Base-by-base conservation (phyloP, 2,888 invertebrate genomes). In the Serrognathus titanus region DNA sequence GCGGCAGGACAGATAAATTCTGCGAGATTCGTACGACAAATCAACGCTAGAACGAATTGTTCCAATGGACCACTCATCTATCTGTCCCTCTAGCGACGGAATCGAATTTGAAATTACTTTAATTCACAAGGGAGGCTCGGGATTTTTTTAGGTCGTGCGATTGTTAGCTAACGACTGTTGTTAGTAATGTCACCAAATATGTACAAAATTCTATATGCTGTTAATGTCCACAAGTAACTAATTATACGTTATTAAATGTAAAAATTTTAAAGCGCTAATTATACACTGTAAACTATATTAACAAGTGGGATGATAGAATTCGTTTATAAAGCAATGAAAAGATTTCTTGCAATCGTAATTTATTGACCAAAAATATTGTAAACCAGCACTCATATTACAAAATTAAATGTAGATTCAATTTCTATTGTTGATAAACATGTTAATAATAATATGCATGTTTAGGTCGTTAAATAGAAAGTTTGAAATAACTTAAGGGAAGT, bases 91-190 rank as follows among this genome's bases (percentile, higher is more conserved):
- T 72, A 72, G 75, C 74, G 75, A 73, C 74, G 75, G 76, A 77
- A 77, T 78, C 78, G 78, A 78, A 78, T 78, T 77, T 77, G 77
- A 77, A 78, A 78, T 78, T 77, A 77, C 76, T 78, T 78, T 78
- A 78, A 78, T 78, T 78, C 78, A 73, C 77, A 72, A 73, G 78
- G 77, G 77, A 78, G 75, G 72, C 72, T 71, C 72, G 67, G 75
- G 75, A 75, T 75, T 76, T 76, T 31, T 77, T 76, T 75, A 70
- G 56, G 56, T 55, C 60, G 58, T 55, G 62, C 71, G 71, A 71
- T 71, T 71, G 70, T 72, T 69, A 65, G 66, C 73, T 74, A 75
- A 75, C 73, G 75, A 75, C 72, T 71, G 72, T 74, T 74, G 73
- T 74, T 75, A 74, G 72, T 64, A 66, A 67, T 67, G 69, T 67